Percentiles rank a stretch among this genome's conserved stretches.
These are phyloP conservation scores for Pseudolycoriella hygida DNA, from an alignment of 2,888 invertebrate species.

Conservation along the genomic window DNA sequence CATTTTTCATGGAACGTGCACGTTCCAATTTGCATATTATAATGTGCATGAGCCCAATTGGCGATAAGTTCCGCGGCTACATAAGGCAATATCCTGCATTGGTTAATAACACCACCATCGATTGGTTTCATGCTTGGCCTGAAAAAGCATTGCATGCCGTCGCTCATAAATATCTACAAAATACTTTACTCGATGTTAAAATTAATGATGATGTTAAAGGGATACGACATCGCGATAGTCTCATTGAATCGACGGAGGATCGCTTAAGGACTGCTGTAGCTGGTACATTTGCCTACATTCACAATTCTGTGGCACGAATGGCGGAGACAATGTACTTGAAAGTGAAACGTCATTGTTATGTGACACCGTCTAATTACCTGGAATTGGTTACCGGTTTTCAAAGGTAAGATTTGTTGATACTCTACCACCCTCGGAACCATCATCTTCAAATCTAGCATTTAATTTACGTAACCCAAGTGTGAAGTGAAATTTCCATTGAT, in stretches of 20 bases:
- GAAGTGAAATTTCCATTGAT: too few relatives aligned
- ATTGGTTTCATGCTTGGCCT: constrained; percentile 86
- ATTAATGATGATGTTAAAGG: constrained; percentile 38
- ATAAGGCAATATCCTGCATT: constrained; percentile 77
- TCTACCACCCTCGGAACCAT: too few relatives aligned
- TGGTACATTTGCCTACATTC: constrained; percentile 61
- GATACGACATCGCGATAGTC: constrained; percentile 29
- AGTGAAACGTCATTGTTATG: constrained; percentile 68
- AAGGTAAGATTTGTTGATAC: too few relatives aligned
- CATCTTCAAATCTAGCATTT: too few relatives aligned
- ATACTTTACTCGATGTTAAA: constrained; percentile 50
- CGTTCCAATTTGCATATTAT: constrained; percentile 61
- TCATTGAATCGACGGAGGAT: constrained; percentile 38
- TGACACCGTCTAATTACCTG: constrained; percentile 76
- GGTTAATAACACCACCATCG: constrained; percentile 73
- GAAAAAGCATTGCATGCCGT: constrained; percentile 77
- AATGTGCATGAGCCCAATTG: constrained; percentile 78
- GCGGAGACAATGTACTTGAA: constrained; percentile 57
- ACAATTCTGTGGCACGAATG: constrained; percentile 59
- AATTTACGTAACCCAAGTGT: too few relatives aligned
- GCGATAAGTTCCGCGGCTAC: constrained; percentile 60
- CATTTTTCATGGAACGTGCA: constrained; percentile 61
- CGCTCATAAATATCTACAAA: constrained; percentile 60
- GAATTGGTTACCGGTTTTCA: constrained; percentile 73
- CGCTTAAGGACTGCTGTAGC: constrained; percentile 46